Conservation (phyloP, 2,113 vertebrate species). For the Heterotis niloticus region DNA sequence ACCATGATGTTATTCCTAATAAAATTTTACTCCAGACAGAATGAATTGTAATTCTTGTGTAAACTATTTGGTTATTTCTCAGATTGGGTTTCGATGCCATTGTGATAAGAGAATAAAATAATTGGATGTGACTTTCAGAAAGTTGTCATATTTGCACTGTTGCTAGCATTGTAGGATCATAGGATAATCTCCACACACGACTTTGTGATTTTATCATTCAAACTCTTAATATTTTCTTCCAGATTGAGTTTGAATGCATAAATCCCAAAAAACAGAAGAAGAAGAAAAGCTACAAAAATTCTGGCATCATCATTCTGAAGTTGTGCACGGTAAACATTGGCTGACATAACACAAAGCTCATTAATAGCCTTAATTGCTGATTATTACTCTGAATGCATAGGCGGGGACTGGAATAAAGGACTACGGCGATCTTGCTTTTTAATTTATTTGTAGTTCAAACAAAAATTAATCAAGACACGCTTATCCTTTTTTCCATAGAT, state of each 20-base stretch:
- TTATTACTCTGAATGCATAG: constrained; percentile 33
- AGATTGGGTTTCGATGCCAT: too few relatives aligned
- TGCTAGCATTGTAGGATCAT: too few relatives aligned
- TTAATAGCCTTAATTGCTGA: constrained; percentile 33
- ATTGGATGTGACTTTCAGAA: too few relatives aligned
- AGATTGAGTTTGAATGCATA: constrained; percentile 95
- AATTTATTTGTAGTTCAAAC: constrained; percentile 22
- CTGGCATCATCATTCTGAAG: constrained; percentile 85
- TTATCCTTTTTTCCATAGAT: constrained; percentile 9
- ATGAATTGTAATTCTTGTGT: too few relatives aligned
- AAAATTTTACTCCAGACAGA: neutral
- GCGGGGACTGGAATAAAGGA: constrained; percentile 18
- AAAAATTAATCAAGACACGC: constrained; percentile 24
- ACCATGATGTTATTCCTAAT: neutral
- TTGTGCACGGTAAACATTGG: constrained; percentile 79
- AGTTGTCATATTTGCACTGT: too few relatives aligned
- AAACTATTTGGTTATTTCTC: too few relatives aligned
- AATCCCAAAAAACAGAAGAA: constrained; percentile 98
- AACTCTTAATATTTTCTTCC: constrained; percentile 17
- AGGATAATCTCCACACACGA: neutral
- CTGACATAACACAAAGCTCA: neutral
- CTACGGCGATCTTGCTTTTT: constrained; percentile 28
- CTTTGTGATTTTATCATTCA: neutral
- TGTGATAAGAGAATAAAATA: too few relatives aligned
- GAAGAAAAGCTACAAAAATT: constrained; percentile 96